A percentile compares a stretch with the other conserved stretches of the same genome.
phyloP scores from a whole-genome alignment of 2,113 vertebrate genomes.

The Equus przewalskii region DNA sequence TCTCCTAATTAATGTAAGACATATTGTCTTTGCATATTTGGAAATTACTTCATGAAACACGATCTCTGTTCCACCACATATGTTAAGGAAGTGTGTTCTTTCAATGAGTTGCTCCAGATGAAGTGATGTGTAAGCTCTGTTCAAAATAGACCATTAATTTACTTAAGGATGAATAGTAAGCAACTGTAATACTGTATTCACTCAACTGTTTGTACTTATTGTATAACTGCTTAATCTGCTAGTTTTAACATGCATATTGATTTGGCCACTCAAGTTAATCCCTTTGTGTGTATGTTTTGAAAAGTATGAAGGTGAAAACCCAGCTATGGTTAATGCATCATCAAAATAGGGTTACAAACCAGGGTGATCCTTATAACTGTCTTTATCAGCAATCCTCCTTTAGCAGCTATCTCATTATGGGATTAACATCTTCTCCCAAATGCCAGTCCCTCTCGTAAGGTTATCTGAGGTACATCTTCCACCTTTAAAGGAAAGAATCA shows the following conservation, averaged over 20 bases:
- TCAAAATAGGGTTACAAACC: conserved; percentile 55
- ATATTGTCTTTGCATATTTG: not conserved
- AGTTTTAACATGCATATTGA: conserved; percentile 35
- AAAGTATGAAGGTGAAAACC: conserved; percentile 50
- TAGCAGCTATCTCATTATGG: conserved; percentile 27
- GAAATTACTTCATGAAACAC: not conserved
- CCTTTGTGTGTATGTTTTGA: conserved; percentile 20
- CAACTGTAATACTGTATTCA: not conserved
- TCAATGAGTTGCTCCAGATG: not conserved
- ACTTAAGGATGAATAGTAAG: conserved; percentile 31
- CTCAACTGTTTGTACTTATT: conserved; percentile 20
- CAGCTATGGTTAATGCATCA: conserved; percentile 6
- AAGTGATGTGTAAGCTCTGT: not conserved
- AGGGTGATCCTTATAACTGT: not conserved
- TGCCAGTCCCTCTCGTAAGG: not conserved
- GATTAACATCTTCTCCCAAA: conserved; percentile 55
- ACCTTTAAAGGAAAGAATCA: not conserved
- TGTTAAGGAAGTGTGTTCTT: not conserved
- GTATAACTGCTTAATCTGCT: conserved; percentile 22
- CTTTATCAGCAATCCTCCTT: conserved; percentile 49
- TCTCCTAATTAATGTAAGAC: not conserved
- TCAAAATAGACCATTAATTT: conserved; percentile 35
- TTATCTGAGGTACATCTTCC: not conserved
- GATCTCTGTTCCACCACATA: not conserved
- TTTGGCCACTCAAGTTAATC: conserved; percentile 52